Evolutionary conservation across 2,888 invertebrate genomes (phyloP).

Genomic region (Colletes collaris): DNA sequence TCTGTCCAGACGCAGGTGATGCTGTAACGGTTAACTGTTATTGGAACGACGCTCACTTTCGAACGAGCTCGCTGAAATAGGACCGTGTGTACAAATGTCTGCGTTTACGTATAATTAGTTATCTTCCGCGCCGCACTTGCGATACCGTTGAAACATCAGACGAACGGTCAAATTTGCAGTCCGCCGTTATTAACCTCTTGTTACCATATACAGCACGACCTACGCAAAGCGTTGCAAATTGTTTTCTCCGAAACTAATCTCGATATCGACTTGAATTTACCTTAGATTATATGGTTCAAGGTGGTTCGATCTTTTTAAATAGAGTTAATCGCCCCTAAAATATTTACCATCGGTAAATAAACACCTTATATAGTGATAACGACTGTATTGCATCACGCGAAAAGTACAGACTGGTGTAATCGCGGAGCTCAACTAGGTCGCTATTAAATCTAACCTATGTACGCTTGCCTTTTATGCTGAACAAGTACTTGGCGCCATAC

Average conservation of each 20-base stretch:
- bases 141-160: conserved; percentile 27
- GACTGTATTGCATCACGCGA: no score
- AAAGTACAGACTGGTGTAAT: no score
- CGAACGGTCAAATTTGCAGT: conserved; percentile 41
- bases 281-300: no score
- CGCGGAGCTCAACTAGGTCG: no score
- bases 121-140: conserved; percentile 38
- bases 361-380: no score
- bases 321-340: no score
- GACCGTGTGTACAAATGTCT: conserved; percentile 52
- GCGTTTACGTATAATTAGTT: conserved; percentile 57
- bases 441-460: no score
- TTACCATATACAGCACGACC: background rate
- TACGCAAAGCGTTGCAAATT: background rate
- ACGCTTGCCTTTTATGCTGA: no score
- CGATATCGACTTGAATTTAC: no score
- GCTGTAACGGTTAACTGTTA: conserved; percentile 42
- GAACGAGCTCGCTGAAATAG: conserved; percentile 25
- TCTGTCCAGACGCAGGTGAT: conserved; percentile 38
- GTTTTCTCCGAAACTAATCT: background rate
- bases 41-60: conserved; percentile 50
- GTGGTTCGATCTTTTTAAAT: no score
- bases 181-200: conserved; percentile 28
- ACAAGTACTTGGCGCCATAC: no score
- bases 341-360: no score